Evolutionary conservation across 2,888 invertebrate genomes (phyloP), one percentile per base, ranked within the genome.

Genomic region (Dendrolimus pini): DNA sequence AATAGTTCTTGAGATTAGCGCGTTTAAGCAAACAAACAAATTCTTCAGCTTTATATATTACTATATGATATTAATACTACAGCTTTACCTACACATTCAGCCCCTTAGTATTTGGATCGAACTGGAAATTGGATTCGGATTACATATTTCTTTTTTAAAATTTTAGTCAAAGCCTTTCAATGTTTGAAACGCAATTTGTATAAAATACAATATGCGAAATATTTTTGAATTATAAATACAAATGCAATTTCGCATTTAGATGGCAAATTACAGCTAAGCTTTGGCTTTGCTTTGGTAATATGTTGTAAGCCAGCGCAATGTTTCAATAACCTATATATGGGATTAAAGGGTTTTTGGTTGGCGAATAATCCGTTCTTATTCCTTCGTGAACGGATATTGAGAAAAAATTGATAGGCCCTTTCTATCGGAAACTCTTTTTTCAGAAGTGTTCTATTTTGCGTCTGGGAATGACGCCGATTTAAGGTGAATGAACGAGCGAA

Each of bases 401-500:
- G 83, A 85, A 47, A 86, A 83, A 85, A 82, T 84, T 84, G 81
- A 83, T 84, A 76, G 82, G 77, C 74, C 72, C 80, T 73, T 82
- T 87, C 86, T 85, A 83, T 87, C 81, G 86, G 77, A 83, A 88
- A 81, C 77, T 82, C 84, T 85, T 85, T 47, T 84, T 82, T 81
- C 76, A 74, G 80, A 80, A 85, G 80, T 82, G 81, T 81, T 84
- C 85, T 87, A 87, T 85, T 89, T 88, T 83, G 85, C 84, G 78
- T 83, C 72, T 81, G 75, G 74, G 74, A 89, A 88, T 87, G 85
- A 86, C 83, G 82, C 79, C 88, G 82, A 88, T 88, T 89, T 88
- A 88, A 87, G 86, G 84, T 85, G 89, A 88, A 88, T 85, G 85
- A 89, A 88, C 85, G 85, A 86, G 85, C 82, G 68, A 83, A 85